phyloP scores from a whole-genome alignment of 1,140 invertebrate genomes.

The roundworm (Caenorhabditis elegans) region WBcel235 BX284606.5:14736501-14737000 shows the following conservation, averaged over 20 bases:
- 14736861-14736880: conserved; percentile 68
- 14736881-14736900: conserved; percentile 68
- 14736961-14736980: conserved; percentile 67
- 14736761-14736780: conserved; percentile 64
- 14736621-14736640: no score
- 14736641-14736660: no score
- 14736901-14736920: conserved; percentile 69
- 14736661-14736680: no score
- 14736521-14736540: no score
- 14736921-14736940: conserved; percentile 68
- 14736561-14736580: no score
- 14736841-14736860: background rate
- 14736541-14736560: no score
- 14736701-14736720: no score
- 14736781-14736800: conserved; percentile 68
- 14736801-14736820: conserved; percentile 68
- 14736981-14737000: conserved; percentile 67
- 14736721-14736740: background rate
- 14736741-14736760: conserved; percentile 56
- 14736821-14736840: conserved; percentile 38
- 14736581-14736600: no score
- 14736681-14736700: no score
- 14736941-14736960: conserved; percentile 68
- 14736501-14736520: no score
- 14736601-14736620: no score